Base-by-base conservation (phyloP, 2,888 invertebrate species). In the Lomographa bimaculata region DNA sequence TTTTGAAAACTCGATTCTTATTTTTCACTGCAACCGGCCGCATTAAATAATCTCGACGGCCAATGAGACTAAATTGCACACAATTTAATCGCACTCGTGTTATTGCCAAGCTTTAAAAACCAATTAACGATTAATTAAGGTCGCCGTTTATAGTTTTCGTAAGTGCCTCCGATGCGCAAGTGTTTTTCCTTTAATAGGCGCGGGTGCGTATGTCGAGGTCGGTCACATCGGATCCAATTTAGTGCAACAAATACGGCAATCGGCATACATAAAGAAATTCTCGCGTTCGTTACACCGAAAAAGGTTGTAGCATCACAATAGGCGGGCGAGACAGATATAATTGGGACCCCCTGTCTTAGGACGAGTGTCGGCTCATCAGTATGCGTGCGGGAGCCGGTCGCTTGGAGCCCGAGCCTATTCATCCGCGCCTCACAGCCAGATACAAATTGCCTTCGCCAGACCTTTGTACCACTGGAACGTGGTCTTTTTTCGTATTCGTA, bases 1-100 rank as follows among this genome's bases (percentile, higher is more conserved):
- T 82, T 85, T 78, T 73, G 72, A 79, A 82, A 80, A 68, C 62
- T 61, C 64, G 59, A 54, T 66, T 68, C 68, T 78, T 79, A 77
- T 79, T 82, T 80, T 79, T 73, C 79, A 73, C 71, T 65, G 60
- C 54, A 54, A 49, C 60, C 56, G 64, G 56, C 53, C 57, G 61
- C 63, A 73, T 79, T 79, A 77, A 78, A 79, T 79, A 77, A 76
- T 72, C 60, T 60, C 62, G 64, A 64, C 60, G 65, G 59, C 52
- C 71, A 75, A 72, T 78, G 71, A 70, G 72, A 65, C 65, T 73
- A 77, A 79, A 80, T 79, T 79, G 74, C 71, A 55, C 60, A 64
- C 68, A 68, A 55, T 71, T 67, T 70, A 73, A 62, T 61, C 60
- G 54, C 55, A 62, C 49, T 61, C 51, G 44, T 57, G 62, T 64